Base-by-base conservation (phyloP, 1,140 invertebrate species). In the Drosophila asahinai region DNA sequence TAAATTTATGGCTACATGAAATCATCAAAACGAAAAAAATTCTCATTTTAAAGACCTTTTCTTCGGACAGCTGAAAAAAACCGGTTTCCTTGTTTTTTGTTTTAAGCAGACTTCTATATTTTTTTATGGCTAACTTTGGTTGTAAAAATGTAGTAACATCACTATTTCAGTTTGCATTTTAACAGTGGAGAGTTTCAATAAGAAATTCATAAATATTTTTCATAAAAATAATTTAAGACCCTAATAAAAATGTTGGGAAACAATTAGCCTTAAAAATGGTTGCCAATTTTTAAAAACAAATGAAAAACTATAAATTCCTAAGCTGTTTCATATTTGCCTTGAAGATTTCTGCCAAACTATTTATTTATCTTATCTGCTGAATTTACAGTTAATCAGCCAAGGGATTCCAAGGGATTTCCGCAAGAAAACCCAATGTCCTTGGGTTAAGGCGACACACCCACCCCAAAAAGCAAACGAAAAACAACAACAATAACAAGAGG, bases 11-110 rank as follows among this genome's bases (percentile, higher is more conserved):
- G 58, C 62, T 47, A 72, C 51, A 77, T 87, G 83, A 89, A 87
- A 81, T 87, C 84, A 89, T 87, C 83, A 89, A 51, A 61, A 72
- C 45, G 36, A 30, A 52, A 51, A 55, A 70, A 80, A 80, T 62
- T 72, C 70, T 47, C 47, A 75, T 81, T 86, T 64, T 22, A 71
- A 48, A 86, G 25, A 63, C 42, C 47, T 63, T 67, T 72, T 71
- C 47, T 72, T 86, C 5, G n/a, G 40, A 40, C 51, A 30, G 63
- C 43, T 45, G 57, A 66, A 33, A 33, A 71, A 38, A 71, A 70
- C 58, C 45, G 75, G 54, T 81, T 83, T 49, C 19, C 57, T 43
- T 42, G 36, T 42, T 58, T 57, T 61, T 60, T 45, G 7, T 70
- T 48, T 64, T 47, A 57, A 27, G 25, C 22, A 75, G 47, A 48